phyloP scores from a whole-genome alignment of 1,140 invertebrate species.

The Meloidogyne floridensis region DNA sequence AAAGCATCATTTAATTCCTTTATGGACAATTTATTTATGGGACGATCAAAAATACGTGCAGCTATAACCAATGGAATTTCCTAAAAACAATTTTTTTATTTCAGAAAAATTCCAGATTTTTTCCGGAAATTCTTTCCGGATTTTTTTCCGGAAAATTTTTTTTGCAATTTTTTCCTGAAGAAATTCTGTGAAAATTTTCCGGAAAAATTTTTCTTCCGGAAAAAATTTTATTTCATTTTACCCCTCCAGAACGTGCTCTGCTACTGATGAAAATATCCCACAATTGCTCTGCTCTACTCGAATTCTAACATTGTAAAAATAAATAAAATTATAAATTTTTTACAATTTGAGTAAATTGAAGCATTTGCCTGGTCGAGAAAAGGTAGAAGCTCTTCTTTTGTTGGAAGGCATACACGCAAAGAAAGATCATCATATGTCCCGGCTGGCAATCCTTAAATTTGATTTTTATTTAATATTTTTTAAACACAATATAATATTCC shows the following conservation, averaged over 20 bases:
- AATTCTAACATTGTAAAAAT: constrained; percentile 52
- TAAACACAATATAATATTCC: no score
- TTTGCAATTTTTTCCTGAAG: no score
- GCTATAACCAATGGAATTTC: constrained; percentile 53
- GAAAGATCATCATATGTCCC: constrained; percentile 63
- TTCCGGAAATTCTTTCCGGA: neutral
- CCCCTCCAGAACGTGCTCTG: constrained; percentile 62
- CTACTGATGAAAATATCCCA: constrained; percentile 65
- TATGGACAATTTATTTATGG: constrained; percentile 50
- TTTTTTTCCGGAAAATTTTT: neutral
- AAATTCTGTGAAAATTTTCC: no score
- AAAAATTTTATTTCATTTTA: constrained; percentile 17
- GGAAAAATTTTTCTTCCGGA: neutral
- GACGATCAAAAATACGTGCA: constrained; percentile 49
- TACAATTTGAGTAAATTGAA: constrained; percentile 12
- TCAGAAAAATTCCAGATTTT: neutral
- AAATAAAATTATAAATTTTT: constrained; percentile 23
- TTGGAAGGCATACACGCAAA: constrained; percentile 61
- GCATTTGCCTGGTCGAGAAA: constrained; percentile 60
- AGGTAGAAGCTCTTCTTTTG: constrained; percentile 61
- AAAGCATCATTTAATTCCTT: constrained; percentile 50
- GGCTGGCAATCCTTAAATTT: constrained; percentile 46
- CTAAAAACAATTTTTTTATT: constrained; percentile 13
- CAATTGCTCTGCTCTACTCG: constrained; percentile 60
- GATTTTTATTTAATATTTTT: neutral